phyloP scores from a whole-genome alignment of 2,797 vertebrate species.

The Naso thynnoides region DNA sequence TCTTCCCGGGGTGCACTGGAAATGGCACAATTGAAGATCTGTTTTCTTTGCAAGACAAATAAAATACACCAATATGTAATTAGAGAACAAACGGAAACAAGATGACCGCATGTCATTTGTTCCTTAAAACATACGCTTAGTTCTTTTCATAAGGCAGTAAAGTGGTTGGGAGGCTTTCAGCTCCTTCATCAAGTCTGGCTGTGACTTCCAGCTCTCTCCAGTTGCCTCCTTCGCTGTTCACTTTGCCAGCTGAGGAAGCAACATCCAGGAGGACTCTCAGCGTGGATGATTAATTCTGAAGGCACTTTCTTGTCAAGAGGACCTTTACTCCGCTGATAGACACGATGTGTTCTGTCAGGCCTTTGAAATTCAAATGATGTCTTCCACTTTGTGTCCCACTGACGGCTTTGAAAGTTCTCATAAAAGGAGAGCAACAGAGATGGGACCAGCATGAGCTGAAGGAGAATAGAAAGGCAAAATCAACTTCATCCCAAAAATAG shows the following conservation, averaged over 20 bases:
- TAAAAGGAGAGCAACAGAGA: constrained; percentile 66
- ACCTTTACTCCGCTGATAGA: constrained; percentile 67
- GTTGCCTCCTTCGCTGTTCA: constrained; percentile 30
- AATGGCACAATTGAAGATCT: constrained; percentile 50
- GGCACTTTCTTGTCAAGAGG: constrained; percentile 70
- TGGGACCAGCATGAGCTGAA: constrained; percentile 45
- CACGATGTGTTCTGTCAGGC: constrained; percentile 68
- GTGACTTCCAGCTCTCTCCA: constrained; percentile 21
- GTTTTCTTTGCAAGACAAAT: constrained; percentile 35
- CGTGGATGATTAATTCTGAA: constrained; percentile 73
- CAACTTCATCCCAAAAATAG: constrained; percentile 68
- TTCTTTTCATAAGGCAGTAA: constrained; percentile 24
- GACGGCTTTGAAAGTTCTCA: constrained; percentile 73
- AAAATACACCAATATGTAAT: constrained; percentile 41
- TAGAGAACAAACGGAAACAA: constrained; percentile 47
- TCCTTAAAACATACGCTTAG: constrained; percentile 42
- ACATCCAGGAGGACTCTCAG: constrained; percentile 56
- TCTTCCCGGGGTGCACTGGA: constrained; percentile 51
- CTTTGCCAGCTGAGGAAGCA: constrained; percentile 39
- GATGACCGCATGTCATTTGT: constrained; percentile 51
- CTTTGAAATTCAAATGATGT: constrained; percentile 83
- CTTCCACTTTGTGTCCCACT: constrained; percentile 69
- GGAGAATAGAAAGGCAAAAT: constrained; percentile 64
- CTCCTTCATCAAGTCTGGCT: constrained; percentile 32
- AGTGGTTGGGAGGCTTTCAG: constrained; percentile 17